Evolutionary conservation across 30 jellyfish, hydroid and myxozoan genomes (phyloP), one percentile per base, ranked within the genome.

Genomic region (Aurelia coerulea): DNA sequence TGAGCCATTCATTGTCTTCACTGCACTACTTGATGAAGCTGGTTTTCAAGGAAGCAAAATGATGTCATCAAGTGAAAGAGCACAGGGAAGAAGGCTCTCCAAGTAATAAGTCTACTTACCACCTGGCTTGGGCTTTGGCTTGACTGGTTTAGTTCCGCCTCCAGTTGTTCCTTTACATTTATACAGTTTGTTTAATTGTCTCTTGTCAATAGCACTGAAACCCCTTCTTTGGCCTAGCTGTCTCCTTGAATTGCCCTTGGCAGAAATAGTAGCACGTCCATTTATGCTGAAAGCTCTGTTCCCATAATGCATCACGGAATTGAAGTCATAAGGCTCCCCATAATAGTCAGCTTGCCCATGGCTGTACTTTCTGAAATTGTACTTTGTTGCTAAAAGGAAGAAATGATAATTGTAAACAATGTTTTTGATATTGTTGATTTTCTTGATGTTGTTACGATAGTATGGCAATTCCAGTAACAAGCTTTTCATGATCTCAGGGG

Each of bases 241-340:
- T 68, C 68, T 68, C 42, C 53, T 39, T n/a, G 91, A 78, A 31
- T 81, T 52, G 50, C 56, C 56, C 77, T 81, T 81, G 62, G 91
- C 80, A 33, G 42, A 75, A 29, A 81, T 66, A 39, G 91, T 81
- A 6, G 69, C 59, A 19, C 78, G 49, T 13, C 34, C 76, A 15
- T 63, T 39, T 7, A 59, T 62, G 11, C 91, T 72, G 63, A 81
- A 81, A 0, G 72, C 91, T 14, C 16, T 68, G 15, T 72, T 71
- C 31, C 68, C 60, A 56, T 81, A 81, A 68, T 81, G 91, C 91
- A 81, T 81, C 35, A 81, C 91, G 50, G 84, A 66, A 18, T 81
- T 54, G 67, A 51, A 81, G 42, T 81, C 91, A 51, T 81, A 81
- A 5, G 91, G 91, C 37, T 81, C 91, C 19, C 81, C 81, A 49